phyloP scores from a whole-genome alignment of 2,797 vertebrate species.

The Sebastes trivittatus region DNA sequence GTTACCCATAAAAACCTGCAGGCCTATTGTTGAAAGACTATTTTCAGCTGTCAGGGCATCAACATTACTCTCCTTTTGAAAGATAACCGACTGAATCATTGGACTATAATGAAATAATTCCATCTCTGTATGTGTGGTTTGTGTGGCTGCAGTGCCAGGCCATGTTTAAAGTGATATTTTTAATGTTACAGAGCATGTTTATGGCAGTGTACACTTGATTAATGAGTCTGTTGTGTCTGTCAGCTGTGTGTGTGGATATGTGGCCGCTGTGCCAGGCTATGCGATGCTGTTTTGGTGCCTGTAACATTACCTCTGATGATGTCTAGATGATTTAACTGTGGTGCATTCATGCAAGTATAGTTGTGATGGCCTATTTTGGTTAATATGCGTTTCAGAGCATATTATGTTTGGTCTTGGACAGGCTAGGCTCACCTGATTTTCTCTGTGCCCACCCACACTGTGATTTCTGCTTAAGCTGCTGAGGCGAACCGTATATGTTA shows the following conservation, averaged over 20 bases:
- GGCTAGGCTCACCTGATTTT: not conserved
- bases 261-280: not conserved
- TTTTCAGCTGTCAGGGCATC: no score
- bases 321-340: not conserved
- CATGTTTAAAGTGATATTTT: no score
- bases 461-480: not conserved
- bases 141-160: no score
- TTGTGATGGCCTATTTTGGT: not conserved
- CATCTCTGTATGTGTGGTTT: not conserved
- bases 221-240: not conserved
- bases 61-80: no score
- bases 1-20: no score
- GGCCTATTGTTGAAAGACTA: no score
- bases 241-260: not conserved
- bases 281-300: not conserved
- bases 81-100: no score
- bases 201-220: no score
- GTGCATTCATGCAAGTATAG: not conserved
- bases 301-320: not conserved
- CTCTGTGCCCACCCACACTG: not conserved
- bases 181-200: no score
- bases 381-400: not conserved
- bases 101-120: no score
- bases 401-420: not conserved
- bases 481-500: not conserved